phyloP scores from a whole-genome alignment of 35 echinoderm and acorn worm species.

The Hemicentrotus pulcherrimus region DNA sequence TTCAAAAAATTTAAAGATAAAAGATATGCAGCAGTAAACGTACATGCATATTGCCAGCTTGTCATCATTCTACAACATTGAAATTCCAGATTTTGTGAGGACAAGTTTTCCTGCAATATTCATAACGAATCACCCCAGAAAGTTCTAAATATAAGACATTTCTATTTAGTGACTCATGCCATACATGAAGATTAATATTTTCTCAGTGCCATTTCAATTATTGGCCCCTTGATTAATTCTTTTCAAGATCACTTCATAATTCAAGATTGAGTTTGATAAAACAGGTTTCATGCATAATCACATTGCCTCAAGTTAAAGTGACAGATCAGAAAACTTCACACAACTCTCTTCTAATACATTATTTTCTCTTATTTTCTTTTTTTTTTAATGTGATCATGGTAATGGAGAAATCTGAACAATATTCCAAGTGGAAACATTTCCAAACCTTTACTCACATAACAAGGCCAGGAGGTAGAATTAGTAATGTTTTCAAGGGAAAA shows the following conservation, averaged over 20 bases:
- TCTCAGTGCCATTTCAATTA: background rate
- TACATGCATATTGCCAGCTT: too few species aligned
- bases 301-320: background rate
- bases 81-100: too few species aligned
- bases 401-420: too few species aligned
- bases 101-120: background rate
- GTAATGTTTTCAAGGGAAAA: background rate
- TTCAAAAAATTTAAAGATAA: too few species aligned
- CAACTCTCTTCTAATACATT: background rate
- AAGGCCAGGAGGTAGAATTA: background rate
- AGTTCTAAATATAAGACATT: conserved; percentile 1
- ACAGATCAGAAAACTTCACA: background rate
- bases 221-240: background rate
- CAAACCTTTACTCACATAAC: too few species aligned
- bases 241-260: conserved; percentile 14
- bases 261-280: background rate
- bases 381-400: too few species aligned
- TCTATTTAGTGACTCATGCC: background rate
- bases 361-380: too few species aligned
- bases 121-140: background rate
- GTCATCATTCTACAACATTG: too few species aligned
- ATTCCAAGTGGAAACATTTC: too few species aligned
- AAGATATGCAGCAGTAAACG: too few species aligned
- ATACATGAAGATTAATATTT: background rate
- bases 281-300: background rate